Evolutionary conservation across 2,888 invertebrate species (phyloP).

Genomic region (Erpobdella octoculata): DNA sequence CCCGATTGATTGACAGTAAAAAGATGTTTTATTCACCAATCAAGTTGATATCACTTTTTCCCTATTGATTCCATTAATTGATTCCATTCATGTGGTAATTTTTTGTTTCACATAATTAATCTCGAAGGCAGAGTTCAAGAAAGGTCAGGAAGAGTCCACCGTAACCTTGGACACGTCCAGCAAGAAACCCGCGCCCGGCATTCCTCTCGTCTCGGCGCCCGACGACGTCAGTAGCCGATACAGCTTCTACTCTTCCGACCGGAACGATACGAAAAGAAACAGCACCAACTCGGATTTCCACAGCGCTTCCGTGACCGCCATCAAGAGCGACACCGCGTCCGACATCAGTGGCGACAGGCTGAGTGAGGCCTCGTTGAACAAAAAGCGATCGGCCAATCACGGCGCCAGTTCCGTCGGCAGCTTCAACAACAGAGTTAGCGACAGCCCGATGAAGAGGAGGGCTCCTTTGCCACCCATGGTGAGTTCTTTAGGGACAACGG

Average conservation of each 20-base stretch:
- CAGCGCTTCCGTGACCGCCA: neutral
- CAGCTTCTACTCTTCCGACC: neutral
- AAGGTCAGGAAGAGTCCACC: neutral
- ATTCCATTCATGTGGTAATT: too few species aligned
- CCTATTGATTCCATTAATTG: too few species aligned
- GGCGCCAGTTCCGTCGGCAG: neutral
- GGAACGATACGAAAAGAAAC: neutral
- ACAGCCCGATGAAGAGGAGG: conserved; percentile 3
- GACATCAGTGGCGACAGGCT: neutral
- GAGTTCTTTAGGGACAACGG: neutral
- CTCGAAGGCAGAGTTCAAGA: neutral
- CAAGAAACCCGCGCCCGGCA: neutral
- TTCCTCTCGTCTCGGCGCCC: neutral
- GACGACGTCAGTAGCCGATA: neutral
- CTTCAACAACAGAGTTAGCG: neutral
- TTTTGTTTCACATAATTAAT: neutral
- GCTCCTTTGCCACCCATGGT: neutral
- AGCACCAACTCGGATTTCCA: neutral
- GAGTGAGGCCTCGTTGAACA: neutral
- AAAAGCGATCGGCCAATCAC: neutral
- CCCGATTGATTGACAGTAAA: too few species aligned
- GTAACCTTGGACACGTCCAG: neutral
- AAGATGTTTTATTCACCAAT: too few species aligned
- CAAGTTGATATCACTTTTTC: too few species aligned
- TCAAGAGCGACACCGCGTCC: neutral